phyloP scores from a whole-genome alignment of 2,113 vertebrate species.

The Galbula dea region DNA sequence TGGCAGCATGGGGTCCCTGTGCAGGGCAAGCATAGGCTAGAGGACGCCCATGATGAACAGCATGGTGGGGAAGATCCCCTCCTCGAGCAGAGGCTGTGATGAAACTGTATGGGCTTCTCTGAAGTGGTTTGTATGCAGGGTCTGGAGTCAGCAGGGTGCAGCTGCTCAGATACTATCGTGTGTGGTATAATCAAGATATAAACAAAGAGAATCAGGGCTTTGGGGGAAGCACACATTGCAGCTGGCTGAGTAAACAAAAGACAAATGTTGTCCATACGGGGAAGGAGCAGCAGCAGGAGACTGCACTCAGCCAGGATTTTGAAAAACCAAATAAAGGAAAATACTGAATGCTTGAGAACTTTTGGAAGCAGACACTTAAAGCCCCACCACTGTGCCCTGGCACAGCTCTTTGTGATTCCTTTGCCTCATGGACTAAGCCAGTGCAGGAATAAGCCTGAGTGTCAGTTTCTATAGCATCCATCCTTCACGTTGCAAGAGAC shows the following conservation, averaged over 20 bases:
- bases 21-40: not conserved
- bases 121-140: not conserved
- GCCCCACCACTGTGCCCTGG: not conserved
- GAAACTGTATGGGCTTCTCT: not conserved
- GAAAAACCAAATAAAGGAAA: conserved; percentile 42
- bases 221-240: not conserved
- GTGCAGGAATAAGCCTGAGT: not conserved
- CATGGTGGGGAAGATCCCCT: not conserved
- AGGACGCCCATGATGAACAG: not conserved
- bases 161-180: not conserved
- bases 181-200: not conserved
- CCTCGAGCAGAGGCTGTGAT: rapidly evolving
- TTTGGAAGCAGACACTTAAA: not conserved
- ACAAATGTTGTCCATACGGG: conserved; percentile 22
- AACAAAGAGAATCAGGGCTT: not conserved
- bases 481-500: not conserved
- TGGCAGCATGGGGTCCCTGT: rapidly evolving
- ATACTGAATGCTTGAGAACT: not conserved
- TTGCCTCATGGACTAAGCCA: not conserved
- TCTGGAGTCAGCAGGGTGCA: not conserved
- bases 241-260: not conserved
- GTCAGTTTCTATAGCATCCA: not conserved
- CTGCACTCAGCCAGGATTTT: not conserved
- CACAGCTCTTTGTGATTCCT: not conserved
- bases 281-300: not conserved